phyloP scores from a whole-genome alignment of 1,140 invertebrate genomes.

The Drosophila gunungcola region DNA sequence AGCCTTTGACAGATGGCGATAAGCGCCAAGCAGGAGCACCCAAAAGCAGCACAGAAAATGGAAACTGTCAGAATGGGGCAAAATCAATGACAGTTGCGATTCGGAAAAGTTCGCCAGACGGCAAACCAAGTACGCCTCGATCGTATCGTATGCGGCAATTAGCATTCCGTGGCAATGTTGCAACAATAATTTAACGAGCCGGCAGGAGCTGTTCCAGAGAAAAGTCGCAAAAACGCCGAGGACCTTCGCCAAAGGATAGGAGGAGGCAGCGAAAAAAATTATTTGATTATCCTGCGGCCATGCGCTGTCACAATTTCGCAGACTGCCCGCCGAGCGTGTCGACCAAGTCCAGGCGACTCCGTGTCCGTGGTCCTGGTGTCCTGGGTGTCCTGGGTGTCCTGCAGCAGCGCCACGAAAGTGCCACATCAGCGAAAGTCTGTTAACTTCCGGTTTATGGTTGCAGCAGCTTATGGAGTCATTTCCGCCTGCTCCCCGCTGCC shows the following conservation, averaged over 20 bases:
- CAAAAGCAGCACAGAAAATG: constrained; percentile 37
- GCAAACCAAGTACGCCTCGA: constrained; percentile 44
- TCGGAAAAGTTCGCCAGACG: constrained; percentile 57
- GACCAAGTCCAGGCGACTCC: constrained; percentile 8
- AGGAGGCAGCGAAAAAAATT: constrained; percentile 65
- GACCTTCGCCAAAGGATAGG: neutral
- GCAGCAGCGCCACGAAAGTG: constrained; percentile 59
- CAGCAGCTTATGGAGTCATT: constrained; percentile 82
- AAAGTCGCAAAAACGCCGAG: constrained; percentile 47
- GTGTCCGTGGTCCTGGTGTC: constrained; percentile 13
- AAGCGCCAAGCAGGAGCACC: constrained; percentile 27
- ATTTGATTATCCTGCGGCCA: constrained; percentile 83
- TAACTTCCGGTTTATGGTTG: constrained; percentile 83
- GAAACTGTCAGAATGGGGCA: constrained; percentile 67
- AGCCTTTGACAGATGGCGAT: constrained; percentile 65
- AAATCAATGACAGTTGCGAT: constrained; percentile 75
- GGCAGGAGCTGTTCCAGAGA: constrained; percentile 36
- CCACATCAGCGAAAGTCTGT: constrained; percentile 83
- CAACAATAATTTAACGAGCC: constrained; percentile 75
- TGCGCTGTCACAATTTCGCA: constrained; percentile 81
- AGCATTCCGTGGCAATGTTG: constrained; percentile 81
- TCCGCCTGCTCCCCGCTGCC: constrained; percentile 41
- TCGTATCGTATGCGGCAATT: constrained; percentile 76
- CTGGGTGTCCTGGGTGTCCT: constrained; percentile 12
- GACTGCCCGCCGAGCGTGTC: constrained; percentile 76